A percentile compares a stretch with the other conserved stretches of the same genome.
Evolutionary conservation across 2,113 vertebrate genomes (phyloP).

Genomic region (Ochotona princeps): DNA sequence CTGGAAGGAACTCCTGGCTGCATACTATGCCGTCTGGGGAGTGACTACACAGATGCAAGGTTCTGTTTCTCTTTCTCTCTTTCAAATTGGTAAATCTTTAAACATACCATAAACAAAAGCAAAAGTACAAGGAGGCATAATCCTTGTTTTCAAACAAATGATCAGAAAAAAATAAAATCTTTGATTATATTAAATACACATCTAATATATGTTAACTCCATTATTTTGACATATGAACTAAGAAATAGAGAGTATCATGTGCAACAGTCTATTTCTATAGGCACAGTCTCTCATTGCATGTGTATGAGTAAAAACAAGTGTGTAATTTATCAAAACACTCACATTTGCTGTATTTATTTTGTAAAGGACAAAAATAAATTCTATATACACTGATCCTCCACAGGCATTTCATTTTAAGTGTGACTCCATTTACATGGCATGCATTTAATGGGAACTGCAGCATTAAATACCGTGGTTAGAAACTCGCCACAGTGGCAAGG

Average conservation of each 20-base stretch:
- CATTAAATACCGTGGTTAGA: neutral
- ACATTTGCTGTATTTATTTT: neutral
- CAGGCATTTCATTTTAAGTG: neutral
- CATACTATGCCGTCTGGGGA: too few species aligned
- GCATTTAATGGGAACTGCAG: slow-evolving; percentile 12
- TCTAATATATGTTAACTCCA: neutral
- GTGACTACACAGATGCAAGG: too few species aligned
- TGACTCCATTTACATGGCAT: neutral
- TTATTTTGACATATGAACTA: neutral
- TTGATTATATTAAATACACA: neutral
- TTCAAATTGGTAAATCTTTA: too few species aligned
- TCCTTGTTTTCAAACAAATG: neutral
- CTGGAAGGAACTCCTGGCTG: too few species aligned
- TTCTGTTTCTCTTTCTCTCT: too few species aligned
- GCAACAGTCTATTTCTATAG: neutral
- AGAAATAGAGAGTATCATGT: neutral
- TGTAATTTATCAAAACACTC: neutral
- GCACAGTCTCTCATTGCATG: neutral
- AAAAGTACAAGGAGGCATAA: too few species aligned
- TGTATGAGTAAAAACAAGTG: neutral
- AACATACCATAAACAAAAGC: too few species aligned
- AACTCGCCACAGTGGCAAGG: neutral
- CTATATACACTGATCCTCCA: neutral
- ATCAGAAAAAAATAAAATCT: neutral
- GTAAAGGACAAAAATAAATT: slow-evolving; percentile 11